A percentile compares a stretch with the other conserved stretches of the same genome.
phyloP scores from a whole-genome alignment of 2,797 vertebrate species.

The Myripristis jacobus region DNA sequence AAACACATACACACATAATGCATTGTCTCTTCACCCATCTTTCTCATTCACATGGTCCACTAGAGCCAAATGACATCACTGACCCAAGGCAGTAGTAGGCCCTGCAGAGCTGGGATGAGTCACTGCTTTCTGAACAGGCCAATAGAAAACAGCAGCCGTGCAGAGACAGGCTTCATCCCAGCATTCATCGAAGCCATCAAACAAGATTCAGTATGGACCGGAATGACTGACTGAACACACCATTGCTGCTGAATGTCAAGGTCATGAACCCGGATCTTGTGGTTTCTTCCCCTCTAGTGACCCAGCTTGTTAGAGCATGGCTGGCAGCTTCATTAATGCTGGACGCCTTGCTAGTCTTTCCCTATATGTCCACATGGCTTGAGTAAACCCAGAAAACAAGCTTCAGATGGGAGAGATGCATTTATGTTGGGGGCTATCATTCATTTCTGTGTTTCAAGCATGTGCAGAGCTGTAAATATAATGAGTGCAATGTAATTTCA shows the following conservation, averaged over 20 bases:
- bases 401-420: neutral
- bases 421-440: neutral
- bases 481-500: neutral
- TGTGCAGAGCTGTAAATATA: neutral
- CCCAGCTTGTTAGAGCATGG: constrained; percentile 2
- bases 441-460: neutral
- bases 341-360: neutral
- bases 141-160: constrained; percentile 56
- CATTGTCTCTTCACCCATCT: constrained; percentile 22
- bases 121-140: constrained; percentile 50
- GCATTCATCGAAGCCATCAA: constrained; percentile 53
- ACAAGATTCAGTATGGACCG: constrained; percentile 51
- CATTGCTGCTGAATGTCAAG: constrained; percentile 35
- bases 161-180: constrained; percentile 29
- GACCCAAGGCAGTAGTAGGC: constrained; percentile 54
- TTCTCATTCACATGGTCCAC: constrained; percentile 34
- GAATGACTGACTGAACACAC: constrained; percentile 51
- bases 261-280: constrained; percentile 10
- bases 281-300: constrained; percentile 15
- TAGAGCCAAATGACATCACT: constrained; percentile 64
- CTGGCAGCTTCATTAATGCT: constrained; percentile 8
- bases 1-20: constrained; percentile 13
- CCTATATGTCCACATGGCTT: neutral
- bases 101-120: constrained; percentile 67
- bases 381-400: neutral